Conservation (phyloP, 2,113 vertebrate species). For the Cygnus buccinator region DNA sequence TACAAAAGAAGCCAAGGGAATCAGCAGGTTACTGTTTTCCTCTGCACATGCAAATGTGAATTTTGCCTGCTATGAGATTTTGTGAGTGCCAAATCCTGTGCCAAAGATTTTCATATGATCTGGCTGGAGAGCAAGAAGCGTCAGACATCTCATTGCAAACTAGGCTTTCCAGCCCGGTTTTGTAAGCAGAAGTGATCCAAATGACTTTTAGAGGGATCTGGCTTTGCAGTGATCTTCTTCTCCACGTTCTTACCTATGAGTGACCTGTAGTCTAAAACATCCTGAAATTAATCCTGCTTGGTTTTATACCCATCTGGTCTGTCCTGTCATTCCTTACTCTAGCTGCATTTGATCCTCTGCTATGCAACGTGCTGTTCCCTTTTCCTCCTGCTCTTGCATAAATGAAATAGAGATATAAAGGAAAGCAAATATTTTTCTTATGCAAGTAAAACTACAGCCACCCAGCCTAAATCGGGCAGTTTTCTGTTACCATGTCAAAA, state of each 20-base stretch:
- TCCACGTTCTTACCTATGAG: neutral
- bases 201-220: neutral
- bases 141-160: slow-evolving; percentile 42
- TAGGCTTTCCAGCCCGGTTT: slow-evolving; percentile 38
- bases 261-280: neutral
- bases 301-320: neutral
- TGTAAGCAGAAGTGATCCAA: slow-evolving; percentile 21
- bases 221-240: neutral
- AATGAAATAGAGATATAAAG: neutral
- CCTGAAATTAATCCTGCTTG: neutral
- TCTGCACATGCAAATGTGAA: slow-evolving; percentile 44
- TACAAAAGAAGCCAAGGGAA: slow-evolving; percentile 1
- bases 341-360: neutral
- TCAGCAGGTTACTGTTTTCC: slow-evolving; percentile 37
- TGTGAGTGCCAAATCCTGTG: slow-evolving; percentile 15
- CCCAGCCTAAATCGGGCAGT: slow-evolving; percentile 34
- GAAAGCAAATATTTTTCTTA: neutral
- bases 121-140: slow-evolving; percentile 56
- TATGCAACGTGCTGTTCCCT: neutral
- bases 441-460: slow-evolving; percentile 48
- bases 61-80: slow-evolving; percentile 30
- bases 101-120: slow-evolving; percentile 58
- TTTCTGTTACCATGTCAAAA: slow-evolving; percentile 27
- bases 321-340: neutral
- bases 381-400: slow-evolving; percentile 16